phyloP scores from a whole-genome alignment of 2,113 vertebrate species.

The Burhinus bistriatus region DNA sequence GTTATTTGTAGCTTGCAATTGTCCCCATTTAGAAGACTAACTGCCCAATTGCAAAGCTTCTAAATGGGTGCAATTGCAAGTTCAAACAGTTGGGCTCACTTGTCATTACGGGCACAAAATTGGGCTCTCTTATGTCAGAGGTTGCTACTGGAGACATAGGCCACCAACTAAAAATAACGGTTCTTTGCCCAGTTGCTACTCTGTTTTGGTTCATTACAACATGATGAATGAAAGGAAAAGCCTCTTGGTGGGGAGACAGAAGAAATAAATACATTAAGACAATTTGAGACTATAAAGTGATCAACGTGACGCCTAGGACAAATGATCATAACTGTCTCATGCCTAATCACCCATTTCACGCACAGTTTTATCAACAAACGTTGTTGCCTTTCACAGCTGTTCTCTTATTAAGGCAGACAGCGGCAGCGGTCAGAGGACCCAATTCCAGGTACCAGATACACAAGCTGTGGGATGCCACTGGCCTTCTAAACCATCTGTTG shows the following conservation, averaged over 20 bases:
- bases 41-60: constrained; percentile 53
- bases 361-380: background rate
- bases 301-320: background rate
- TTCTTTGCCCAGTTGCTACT: background rate
- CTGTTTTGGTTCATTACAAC: background rate
- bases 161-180: background rate
- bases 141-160: constrained; percentile 15
- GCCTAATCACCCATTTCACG: constrained; percentile 5
- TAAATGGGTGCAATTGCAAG: constrained; percentile 57
- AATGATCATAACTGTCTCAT: background rate
- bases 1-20: constrained; percentile 59
- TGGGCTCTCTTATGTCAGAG: background rate
- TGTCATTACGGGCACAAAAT: constrained; percentile 48
- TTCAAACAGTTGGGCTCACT: constrained; percentile 41
- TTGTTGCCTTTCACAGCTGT: background rate
- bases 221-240: background rate
- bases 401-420: background rate
- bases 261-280: constrained; percentile 24
- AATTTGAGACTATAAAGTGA: constrained; percentile 22
- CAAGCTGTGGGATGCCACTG: background rate
- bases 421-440: background rate
- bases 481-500: background rate
- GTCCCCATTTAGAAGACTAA: constrained; percentile 67
- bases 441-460: background rate
- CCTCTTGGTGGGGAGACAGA: background rate